phyloP scores from a whole-genome alignment of 2,113 vertebrate genomes.

The Channa argus region DNA sequence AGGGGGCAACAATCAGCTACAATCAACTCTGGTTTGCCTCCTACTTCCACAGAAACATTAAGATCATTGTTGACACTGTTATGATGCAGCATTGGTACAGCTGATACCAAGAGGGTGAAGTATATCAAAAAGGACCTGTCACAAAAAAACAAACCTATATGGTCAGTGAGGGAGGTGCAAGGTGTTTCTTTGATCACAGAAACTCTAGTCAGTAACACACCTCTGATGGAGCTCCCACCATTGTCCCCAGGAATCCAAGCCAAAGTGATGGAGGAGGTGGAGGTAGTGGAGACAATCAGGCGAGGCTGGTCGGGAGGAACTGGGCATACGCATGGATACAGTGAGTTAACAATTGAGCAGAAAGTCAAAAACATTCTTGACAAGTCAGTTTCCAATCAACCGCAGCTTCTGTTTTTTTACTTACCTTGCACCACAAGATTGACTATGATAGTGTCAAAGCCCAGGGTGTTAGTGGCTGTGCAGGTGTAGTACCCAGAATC shows the following conservation, averaged over 20 bases:
- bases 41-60: conserved; percentile 24
- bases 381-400: neutral
- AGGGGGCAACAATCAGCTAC: conserved; percentile 61
- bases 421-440: conserved; percentile 98
- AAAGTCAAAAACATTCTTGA: neutral
- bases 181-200: neutral
- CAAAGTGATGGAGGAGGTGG: conserved; percentile 95
- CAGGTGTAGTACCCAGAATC: conserved; percentile 99
- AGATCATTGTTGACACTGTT: conserved; percentile 28
- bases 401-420: conserved; percentile 10
- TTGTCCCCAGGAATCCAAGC: conserved; percentile 99
- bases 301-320: conserved; percentile 98
- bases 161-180: neutral
- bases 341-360: conserved; percentile 9
- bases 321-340: conserved; percentile 57
- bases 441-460: conserved; percentile 98
- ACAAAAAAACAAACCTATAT: neutral
- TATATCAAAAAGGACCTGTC: neutral
- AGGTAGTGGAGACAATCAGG: conserved; percentile 96
- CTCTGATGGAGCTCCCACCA: conserved; percentile 89
- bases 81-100: conserved; percentile 16
- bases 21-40: neutral
- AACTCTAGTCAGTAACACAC: conserved; percentile 48
- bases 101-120: conserved; percentile 25
- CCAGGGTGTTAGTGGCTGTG: conserved; percentile 96